A percentile compares a stretch with the other conserved stretches of the same genome.
Evolutionary conservation across 2,113 vertebrate genomes (phyloP).

Genomic region (Pimephales promelas): DNA sequence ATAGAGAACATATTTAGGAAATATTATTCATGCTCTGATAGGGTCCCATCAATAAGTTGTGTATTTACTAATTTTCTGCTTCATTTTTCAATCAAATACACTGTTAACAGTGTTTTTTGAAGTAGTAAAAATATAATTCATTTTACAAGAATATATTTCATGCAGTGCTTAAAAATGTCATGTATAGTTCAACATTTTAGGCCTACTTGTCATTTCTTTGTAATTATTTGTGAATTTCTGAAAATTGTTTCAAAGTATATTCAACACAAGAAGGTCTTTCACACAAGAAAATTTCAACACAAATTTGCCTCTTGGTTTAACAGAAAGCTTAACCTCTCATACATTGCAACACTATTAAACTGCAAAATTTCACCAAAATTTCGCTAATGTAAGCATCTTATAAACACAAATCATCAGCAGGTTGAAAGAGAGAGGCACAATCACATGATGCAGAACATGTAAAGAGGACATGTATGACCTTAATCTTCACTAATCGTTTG

Average conservation of each 20-base stretch:
- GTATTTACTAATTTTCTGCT: neutral
- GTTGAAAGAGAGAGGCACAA: constrained; percentile 47
- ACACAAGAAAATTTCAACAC: too few relatives aligned
- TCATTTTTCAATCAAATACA: neutral
- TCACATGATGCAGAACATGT: constrained; percentile 4
- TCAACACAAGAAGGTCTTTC: too few relatives aligned
- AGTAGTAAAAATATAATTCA: neutral
- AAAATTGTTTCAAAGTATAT: neutral
- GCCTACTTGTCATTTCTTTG: neutral
- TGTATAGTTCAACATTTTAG: neutral
- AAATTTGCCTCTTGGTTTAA: too few relatives aligned
- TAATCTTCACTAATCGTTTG: constrained; percentile 71
- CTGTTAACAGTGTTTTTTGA: neutral
- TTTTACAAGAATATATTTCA: neutral
- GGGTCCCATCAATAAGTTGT: neutral
- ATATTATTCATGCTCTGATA: neutral
- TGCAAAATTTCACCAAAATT: neutral
- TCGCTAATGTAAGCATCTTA: constrained; percentile 41
- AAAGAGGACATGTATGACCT: constrained; percentile 66
- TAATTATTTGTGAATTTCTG: neutral
- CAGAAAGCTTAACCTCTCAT: too few relatives aligned
- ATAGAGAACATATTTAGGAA: neutral
- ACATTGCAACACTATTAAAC: neutral
- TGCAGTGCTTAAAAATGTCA: neutral
- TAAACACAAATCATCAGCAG: constrained; percentile 35